Evolutionary conservation across 1,140 invertebrate species (phyloP).

Genomic region (Drosophila pandora): DNA sequence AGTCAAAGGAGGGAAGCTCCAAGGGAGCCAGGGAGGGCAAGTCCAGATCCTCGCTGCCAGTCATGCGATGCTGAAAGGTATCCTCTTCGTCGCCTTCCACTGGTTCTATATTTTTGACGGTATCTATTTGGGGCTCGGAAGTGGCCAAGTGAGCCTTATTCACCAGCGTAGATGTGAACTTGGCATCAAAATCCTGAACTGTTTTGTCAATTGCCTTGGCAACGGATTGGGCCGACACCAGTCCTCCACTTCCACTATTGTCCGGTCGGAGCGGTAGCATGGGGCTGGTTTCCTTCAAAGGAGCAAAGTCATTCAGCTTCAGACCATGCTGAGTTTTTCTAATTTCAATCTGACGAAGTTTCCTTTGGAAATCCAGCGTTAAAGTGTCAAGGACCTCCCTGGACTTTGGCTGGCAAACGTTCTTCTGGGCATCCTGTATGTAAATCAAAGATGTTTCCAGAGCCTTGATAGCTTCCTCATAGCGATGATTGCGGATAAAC

Average conservation of each 20-base stretch:
- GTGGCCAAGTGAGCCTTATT: conserved; percentile 14
- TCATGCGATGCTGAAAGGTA: background rate
- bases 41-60: conserved; percentile 49
- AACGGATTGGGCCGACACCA: conserved; percentile 67
- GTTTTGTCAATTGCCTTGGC: conserved; percentile 80
- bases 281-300: conserved; percentile 59
- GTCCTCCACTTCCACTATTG: conserved; percentile 25
- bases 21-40: conserved; percentile 69
- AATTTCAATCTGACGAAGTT: conserved; percentile 74
- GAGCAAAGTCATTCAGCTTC: conserved; percentile 73
- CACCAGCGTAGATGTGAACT: conserved; percentile 55
- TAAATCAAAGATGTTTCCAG: conserved; percentile 74
- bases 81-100: conserved; percentile 17
- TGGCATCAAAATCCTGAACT: conserved; percentile 77
- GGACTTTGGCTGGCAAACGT: conserved; percentile 62
- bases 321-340: conserved; percentile 72
- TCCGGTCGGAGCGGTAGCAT: conserved; percentile 65
- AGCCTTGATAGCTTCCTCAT: conserved; percentile 77
- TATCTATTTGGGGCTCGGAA: conserved; percentile 52
- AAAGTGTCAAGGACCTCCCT: conserved; percentile 68
- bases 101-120: conserved; percentile 30
- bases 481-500: conserved; percentile 71
- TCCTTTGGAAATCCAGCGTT: conserved; percentile 71
- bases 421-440: conserved; percentile 76
- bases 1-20: conserved; percentile 77